Base-by-base conservation (phyloP, 2,888 invertebrate species). In the Sisyra nigra region DNA sequence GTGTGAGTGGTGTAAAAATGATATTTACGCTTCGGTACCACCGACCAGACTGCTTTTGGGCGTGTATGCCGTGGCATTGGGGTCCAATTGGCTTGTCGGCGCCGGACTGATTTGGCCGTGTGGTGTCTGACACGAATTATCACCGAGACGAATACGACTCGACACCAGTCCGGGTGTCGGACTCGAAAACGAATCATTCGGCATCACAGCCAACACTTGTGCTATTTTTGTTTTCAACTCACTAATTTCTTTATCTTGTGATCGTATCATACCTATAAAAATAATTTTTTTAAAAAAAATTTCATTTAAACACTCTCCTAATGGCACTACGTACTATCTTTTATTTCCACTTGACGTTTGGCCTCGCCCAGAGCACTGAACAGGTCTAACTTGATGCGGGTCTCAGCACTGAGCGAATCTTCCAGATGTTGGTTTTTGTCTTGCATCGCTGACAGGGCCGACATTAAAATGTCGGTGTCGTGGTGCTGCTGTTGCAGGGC, bases 351-450 rank as follows among this genome's bases (percentile, higher is more conserved):
- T 62, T 87, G 84, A 44, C 92, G 72, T 63, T 92, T 92, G 50
- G 89, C 92, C 61, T 92, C 94, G 31, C 94, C 94, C 42, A 97
- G 78, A 50, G 96, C 96, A 50, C 92, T 89, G 67, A 97, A 93
- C 57, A 98, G 76, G 69, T 98, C 97, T 55, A 96, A 76, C 69
- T 98, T 98, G 65, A 97, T 84, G 55, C 94, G 77, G 52, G 94
- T 98, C 72, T 98, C 97, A 39, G 93, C 89, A 48, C 89, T 91
- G 52, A 98, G 74, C 57, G 88, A 87, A 58, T 85, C 84, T 68
- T 97, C 93, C 54, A 97, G 72, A 60, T 92, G 91, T 54, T 78
- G 65, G 59, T 89, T 91, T 60, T 92, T 88, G 59, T 94, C 92
- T 63, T 88, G 85, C 68, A 93, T 74, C 49, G 81, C 79, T 40